phyloP scores from a whole-genome alignment of 2,888 invertebrate species.

The Ophioninae sp. region DNA sequence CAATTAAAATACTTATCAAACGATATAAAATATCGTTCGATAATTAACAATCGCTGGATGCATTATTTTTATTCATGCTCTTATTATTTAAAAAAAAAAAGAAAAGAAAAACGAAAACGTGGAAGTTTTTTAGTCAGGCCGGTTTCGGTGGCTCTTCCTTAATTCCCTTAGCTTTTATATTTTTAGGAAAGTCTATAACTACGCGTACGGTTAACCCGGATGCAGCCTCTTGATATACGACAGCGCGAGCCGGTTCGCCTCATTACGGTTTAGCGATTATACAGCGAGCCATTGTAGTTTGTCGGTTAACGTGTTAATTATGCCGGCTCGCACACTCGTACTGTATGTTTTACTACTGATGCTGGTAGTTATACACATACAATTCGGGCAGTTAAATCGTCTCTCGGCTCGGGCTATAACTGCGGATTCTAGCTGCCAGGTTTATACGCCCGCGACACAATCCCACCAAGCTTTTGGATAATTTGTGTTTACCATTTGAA shows the following conservation, averaged over 20 bases:
- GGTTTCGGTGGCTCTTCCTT: slow-evolving; percentile 10
- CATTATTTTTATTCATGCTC: not conserved
- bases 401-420: slow-evolving; percentile 51
- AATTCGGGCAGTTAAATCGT: slow-evolving; percentile 62
- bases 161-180: slow-evolving; percentile 45
- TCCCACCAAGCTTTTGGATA: slow-evolving; percentile 57
- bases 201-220: slow-evolving; percentile 61
- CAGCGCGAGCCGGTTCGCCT: slow-evolving; percentile 59
- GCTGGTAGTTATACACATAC: slow-evolving; percentile 15
- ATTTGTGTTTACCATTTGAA: slow-evolving; percentile 52
- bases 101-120: not conserved
- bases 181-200: slow-evolving; percentile 19
- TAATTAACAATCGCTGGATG: not conserved
- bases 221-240: slow-evolving; percentile 68
- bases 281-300: slow-evolving; percentile 67
- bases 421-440: slow-evolving; percentile 60
- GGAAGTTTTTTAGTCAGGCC: not conserved
- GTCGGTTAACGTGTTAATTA: slow-evolving; percentile 69
- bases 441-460: slow-evolving; percentile 61
- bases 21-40: not conserved
- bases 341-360: slow-evolving; percentile 41
- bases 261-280: slow-evolving; percentile 68
- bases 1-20: not conserved
- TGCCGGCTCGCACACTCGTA: slow-evolving; percentile 57
- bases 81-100: not conserved